Conservation (phyloP, 2,797 vertebrate species). For the Scomberomorus guttatus region DNA sequence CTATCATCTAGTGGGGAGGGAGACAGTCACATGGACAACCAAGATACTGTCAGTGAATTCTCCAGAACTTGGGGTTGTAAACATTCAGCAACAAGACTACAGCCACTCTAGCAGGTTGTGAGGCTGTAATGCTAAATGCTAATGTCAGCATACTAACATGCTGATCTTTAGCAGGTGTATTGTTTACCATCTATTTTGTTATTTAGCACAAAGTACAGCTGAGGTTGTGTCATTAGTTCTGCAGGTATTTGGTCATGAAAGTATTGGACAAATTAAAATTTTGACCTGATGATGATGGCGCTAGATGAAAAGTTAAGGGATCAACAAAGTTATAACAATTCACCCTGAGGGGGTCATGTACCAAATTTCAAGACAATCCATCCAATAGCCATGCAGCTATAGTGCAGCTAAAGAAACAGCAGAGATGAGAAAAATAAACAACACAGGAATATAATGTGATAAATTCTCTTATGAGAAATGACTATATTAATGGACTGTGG, state of each 20-base stretch:
- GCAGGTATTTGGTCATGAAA: background rate
- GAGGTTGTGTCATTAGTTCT: background rate
- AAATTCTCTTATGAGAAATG: background rate
- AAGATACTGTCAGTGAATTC: background rate
- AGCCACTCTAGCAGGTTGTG: background rate
- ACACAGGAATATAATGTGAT: background rate
- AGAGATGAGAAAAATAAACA: background rate
- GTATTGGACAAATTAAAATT: too few relatives aligned
- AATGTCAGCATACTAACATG: background rate
- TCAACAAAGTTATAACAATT: too few relatives aligned
- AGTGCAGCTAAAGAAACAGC: background rate
- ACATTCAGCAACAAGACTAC: background rate
- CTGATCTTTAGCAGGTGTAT: constrained; percentile 4
- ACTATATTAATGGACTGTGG: background rate
- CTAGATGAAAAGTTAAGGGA: background rate
- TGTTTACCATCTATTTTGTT: background rate
- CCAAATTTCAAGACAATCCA: too few relatives aligned
- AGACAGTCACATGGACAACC: background rate
- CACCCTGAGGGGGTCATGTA: too few relatives aligned
- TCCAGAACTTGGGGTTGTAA: background rate
- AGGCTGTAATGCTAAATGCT: background rate
- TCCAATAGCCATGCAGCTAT: background rate
- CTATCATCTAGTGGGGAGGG: background rate
- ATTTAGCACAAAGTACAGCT: background rate
- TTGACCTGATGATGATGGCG: too few relatives aligned